A percentile compares a stretch with the other conserved stretches of the same genome.
Evolutionary conservation across 2,797 vertebrate genomes (phyloP).

Genomic region (Poliocrania exsul): DNA sequence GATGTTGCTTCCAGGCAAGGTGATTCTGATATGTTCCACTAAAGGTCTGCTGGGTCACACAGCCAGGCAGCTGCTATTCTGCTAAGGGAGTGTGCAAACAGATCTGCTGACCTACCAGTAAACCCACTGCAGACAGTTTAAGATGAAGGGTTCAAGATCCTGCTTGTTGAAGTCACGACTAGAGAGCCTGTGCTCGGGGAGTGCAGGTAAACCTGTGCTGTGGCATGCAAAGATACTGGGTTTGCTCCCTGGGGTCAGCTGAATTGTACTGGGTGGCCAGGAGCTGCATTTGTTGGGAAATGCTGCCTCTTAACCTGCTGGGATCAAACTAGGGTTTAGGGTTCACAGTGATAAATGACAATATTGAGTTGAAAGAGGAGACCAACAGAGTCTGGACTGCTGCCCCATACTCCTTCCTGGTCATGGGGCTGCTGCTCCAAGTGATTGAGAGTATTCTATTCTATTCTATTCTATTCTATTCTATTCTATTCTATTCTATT

Average conservation of each 20-base stretch:
- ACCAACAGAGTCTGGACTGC: not conserved
- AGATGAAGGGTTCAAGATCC: not conserved
- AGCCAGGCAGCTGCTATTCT: not conserved
- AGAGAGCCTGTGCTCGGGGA: not conserved
- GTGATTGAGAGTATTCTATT: not conserved
- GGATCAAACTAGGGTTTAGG: not conserved
- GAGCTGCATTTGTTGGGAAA: not conserved
- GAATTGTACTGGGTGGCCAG: not conserved
- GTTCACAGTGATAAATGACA: not conserved
- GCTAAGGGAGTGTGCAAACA: not conserved
- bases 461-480: not conserved
- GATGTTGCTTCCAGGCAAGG: not conserved
- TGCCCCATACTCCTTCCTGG: not conserved
- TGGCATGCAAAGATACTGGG: rapidly evolving
- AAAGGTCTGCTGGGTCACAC: not conserved
- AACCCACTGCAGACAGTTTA: not conserved
- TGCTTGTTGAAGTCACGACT: not conserved
- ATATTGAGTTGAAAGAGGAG: not conserved
- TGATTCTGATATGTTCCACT: not conserved
- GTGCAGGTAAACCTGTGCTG: not conserved
- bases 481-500: not conserved
- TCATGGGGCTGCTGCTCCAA: not conserved
- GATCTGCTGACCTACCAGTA: not conserved
- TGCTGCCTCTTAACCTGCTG: not conserved
- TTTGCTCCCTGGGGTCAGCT: not conserved